Evolutionary conservation across 2,888 invertebrate species (phyloP).

Genomic region (Leptinotarsa juncta): DNA sequence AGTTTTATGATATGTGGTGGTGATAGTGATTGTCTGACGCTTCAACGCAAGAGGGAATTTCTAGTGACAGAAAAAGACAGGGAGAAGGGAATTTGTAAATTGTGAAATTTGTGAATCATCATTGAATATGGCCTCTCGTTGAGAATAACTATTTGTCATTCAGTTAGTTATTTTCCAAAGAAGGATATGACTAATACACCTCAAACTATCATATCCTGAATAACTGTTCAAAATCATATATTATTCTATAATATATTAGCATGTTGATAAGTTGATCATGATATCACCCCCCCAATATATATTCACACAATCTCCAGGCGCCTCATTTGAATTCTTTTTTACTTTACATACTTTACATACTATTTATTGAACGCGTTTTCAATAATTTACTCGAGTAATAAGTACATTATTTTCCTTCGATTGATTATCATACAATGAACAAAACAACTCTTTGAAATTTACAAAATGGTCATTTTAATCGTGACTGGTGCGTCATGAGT

Average conservation of each 20-base stretch:
- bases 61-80: too few species aligned
- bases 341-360: conserved; percentile 30
- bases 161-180: background rate
- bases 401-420: conserved; percentile 16
- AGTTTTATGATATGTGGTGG: too few species aligned
- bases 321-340: conserved; percentile 17
- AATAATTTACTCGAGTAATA: conserved; percentile 27
- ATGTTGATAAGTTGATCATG: conserved; percentile 4
- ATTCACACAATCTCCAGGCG: conserved; percentile 16
- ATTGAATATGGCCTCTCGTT: too few species aligned
- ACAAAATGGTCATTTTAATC: background rate
- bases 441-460: conserved; percentile 22
- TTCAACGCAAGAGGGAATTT: too few species aligned
- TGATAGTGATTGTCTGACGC: too few species aligned
- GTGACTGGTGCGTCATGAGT: background rate
- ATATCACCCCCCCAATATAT: conserved; percentile 19
- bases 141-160: too few species aligned
- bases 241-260: conserved; percentile 5
- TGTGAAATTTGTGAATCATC: too few species aligned
- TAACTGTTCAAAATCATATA: background rate
- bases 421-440: conserved; percentile 21
- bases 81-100: too few species aligned
- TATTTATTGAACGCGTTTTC: conserved; percentile 32
- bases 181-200: background rate
- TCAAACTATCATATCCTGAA: background rate